phyloP scores from a whole-genome alignment of 1,140 invertebrate species.

The Lepidotrigona ventralis region DNA sequence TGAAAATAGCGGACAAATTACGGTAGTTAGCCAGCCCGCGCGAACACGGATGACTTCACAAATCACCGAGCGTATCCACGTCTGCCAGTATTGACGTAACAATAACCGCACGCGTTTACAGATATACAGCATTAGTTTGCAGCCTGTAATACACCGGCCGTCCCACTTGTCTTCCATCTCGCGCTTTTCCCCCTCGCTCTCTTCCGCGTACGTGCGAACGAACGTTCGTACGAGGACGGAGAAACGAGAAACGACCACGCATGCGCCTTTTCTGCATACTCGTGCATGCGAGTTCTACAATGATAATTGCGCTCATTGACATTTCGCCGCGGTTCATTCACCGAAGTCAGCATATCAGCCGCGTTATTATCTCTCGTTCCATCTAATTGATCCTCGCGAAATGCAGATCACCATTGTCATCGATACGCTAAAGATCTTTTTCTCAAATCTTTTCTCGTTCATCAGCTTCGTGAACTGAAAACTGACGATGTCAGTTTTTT shows the following conservation, averaged over 20 bases:
- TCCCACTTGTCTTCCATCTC: background rate
- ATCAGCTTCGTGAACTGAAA: background rate
- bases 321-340: conserved; percentile 76
- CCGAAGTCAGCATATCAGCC: conserved; percentile 57
- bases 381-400: conserved; percentile 26
- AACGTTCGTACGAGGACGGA: too few relatives aligned
- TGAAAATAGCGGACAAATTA: background rate
- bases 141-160: conserved; percentile 21
- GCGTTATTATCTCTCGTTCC: conserved; percentile 34
- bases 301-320: conserved; percentile 75
- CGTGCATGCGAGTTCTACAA: conserved; percentile 59
- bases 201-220: background rate
- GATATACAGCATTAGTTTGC: conserved; percentile 26
- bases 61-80: conserved; percentile 39
- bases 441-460: too few relatives aligned
- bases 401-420: conserved; percentile 11
- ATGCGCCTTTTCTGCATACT: conserved; percentile 32
- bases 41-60: background rate
- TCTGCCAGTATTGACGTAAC: conserved; percentile 33
- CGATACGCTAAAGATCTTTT: too few relatives aligned
- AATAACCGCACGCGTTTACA: conserved; percentile 43
- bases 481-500: too few relatives aligned
- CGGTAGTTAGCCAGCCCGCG: background rate
- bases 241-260: conserved; percentile 36
- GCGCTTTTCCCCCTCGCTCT: background rate